Base-by-base conservation (phyloP, 2,888 invertebrate genomes). In the Ceriagrion tenellum region DNA sequence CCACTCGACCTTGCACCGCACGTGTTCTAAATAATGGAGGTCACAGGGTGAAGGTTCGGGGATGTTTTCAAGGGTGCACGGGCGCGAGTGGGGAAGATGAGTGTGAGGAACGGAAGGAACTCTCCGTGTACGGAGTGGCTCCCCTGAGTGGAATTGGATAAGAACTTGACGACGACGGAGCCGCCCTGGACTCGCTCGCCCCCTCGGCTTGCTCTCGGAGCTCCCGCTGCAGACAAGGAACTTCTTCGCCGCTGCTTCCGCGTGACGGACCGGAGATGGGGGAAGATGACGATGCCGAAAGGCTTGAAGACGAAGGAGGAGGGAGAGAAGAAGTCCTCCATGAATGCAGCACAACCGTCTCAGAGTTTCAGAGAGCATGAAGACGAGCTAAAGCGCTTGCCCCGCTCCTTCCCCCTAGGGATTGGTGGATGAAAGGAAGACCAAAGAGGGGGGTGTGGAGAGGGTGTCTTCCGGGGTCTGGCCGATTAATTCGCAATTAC, bases 401-500 rank as follows among this genome's bases (percentile, higher is more conserved):
- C n/a, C n/a, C n/a, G n/a, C n/a, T n/a, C n/a, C n/a, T n/a, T n/a
- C 69, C n/a, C n/a, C n/a, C 30, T 35, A 0, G 35, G 81, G 81
- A 13, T n/a, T n/a, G 81, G 81, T 6, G 35, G 81, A 35, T 16
- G 35, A 35, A 35, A 81, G 35, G 81, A 35, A 35, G 81, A 35
- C 81, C 30, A 16, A 26, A 40, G 40, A 59, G 26, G 23, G 10
- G 40, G 69, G n/a, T n/a, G n/a, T n/a, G 47, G 30, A 23, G 69
- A 18, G 63, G 20, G 81, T 26, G 69, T 69, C 93, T 63, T 69
- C 47, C 26, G 40, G 30, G 59, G 69, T 93, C 69, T 47, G 93
- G 69, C 93, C 93, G 93, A 93, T 93, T 93, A 93, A 93, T 69
- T 93, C 69, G 63, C 93, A 93, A 93, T 93, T 93, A 93, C 91